Conservation (phyloP, 2,113 vertebrate species). For the Vicugna pacos region DNA sequence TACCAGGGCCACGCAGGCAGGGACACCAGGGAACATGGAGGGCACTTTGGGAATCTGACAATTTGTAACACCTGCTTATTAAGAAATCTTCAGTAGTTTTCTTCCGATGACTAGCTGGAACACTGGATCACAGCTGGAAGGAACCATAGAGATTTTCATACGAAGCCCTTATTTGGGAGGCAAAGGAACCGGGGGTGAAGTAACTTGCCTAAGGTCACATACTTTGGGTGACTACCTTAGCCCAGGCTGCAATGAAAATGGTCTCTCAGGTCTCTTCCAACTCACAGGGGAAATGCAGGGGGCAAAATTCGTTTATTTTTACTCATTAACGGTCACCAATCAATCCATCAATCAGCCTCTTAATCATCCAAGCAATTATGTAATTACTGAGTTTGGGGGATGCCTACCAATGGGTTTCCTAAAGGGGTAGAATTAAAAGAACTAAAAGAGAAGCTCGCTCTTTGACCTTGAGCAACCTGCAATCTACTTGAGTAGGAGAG, state of each 20-base stretch:
- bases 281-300: background rate
- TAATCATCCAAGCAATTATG: background rate
- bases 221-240: background rate
- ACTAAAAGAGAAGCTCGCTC: background rate
- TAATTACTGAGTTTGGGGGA: background rate
- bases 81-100: background rate
- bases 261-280: background rate
- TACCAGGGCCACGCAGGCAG: accelerated
- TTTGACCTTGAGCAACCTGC: background rate
- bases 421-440: background rate
- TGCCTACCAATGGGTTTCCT: background rate
- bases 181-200: background rate
- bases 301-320: background rate
- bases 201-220: background rate
- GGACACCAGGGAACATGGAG: background rate
- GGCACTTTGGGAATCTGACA: background rate
- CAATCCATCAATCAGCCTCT: background rate
- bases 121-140: background rate
- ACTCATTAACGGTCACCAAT: background rate
- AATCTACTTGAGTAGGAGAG: background rate
- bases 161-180: background rate
- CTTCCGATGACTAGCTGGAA: background rate
- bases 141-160: background rate
- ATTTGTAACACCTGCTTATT: background rate
- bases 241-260: background rate